Percentiles rank a stretch among this genome's conserved stretches.
phyloP scores from a whole-genome alignment of 2,797 vertebrate genomes.

The Hypotaenidia okinawae region DNA sequence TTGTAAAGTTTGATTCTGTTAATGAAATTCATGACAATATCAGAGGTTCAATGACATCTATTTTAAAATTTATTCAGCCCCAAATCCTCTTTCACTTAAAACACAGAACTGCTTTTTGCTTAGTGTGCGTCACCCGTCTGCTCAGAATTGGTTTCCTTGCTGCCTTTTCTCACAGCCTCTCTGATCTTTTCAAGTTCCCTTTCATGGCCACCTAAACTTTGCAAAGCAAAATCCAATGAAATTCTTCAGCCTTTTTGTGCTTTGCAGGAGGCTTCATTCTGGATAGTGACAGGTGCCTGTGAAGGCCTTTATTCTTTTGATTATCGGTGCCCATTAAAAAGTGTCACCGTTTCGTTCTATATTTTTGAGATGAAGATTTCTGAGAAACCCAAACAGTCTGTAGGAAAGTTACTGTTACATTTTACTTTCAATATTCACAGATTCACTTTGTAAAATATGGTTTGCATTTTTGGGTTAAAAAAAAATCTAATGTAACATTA shows the following conservation, averaged over 20 bases:
- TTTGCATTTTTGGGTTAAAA: neutral
- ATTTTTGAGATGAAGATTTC: neutral
- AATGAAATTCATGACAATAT: neutral
- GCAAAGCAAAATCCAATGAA: neutral
- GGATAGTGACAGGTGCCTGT: neutral
- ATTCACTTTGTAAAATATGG: neutral
- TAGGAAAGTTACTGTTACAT: neutral
- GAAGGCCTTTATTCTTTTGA: neutral
- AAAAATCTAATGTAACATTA: neutral
- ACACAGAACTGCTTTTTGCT: neutral
- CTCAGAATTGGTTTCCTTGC: neutral
- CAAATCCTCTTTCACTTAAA: neutral
- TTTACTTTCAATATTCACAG: neutral
- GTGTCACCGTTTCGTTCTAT: accelerated
- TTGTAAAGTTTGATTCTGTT: constrained; percentile 29
- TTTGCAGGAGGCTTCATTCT: neutral
- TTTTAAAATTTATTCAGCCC: neutral
- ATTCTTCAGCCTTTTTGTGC: neutral
- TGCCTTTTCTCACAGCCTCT: neutral
- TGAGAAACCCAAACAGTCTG: neutral
- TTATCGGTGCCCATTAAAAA: neutral
- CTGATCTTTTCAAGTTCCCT: neutral
- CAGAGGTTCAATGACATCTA: neutral
- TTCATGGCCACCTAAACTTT: neutral
- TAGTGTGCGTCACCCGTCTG: neutral